phyloP scores from a whole-genome alignment of 2,113 vertebrate species.

The Pionites leucogaster region DNA sequence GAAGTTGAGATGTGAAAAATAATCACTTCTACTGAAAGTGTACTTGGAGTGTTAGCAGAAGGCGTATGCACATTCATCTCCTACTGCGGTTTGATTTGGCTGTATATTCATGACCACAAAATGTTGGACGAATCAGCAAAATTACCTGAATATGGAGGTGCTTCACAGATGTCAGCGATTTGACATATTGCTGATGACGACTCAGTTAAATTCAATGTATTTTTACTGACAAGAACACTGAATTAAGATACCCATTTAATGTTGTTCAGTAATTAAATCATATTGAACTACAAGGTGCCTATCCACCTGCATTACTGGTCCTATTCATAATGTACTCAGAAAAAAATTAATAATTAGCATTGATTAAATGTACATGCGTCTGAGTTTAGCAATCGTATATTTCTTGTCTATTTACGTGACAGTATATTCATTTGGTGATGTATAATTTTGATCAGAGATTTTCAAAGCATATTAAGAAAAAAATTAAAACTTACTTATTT shows the following conservation, averaged over 20 bases:
- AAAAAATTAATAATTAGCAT: neutral
- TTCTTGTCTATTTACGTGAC: neutral
- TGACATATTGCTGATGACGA: neutral
- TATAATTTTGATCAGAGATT: neutral
- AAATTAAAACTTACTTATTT: neutral
- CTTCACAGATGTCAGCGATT: neutral
- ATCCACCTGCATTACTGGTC: neutral
- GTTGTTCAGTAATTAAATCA: neutral
- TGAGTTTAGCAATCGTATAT: neutral
- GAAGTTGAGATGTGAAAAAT: neutral
- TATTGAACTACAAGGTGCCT: neutral
- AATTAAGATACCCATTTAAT: neutral
- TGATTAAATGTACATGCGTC: neutral
- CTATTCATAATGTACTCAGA: neutral
- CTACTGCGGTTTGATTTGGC: neutral
- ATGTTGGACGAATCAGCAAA: neutral
- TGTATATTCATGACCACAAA: neutral
- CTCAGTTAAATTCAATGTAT: neutral
- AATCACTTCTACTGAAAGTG: neutral
- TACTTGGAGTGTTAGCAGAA: neutral
- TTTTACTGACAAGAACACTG: neutral
- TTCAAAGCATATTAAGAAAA: neutral
- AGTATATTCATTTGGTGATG: neutral
- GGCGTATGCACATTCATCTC: neutral
- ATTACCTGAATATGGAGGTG: neutral